These are phyloP conservation scores for Cantharis nigra DNA, from an alignment of 2,888 invertebrate genomes.

Conservation along the genomic window DNA sequence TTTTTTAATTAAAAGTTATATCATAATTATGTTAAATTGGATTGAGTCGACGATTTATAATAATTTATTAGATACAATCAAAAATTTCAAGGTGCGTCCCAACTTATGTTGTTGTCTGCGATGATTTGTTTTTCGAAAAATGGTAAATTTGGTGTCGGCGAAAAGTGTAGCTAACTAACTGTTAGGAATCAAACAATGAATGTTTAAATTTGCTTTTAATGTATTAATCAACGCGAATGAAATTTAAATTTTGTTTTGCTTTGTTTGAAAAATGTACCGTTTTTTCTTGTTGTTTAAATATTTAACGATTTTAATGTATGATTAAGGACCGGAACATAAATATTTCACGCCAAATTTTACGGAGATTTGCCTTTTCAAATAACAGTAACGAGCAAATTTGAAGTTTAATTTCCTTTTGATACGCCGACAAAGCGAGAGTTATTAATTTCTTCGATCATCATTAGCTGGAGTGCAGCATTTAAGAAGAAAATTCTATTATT, in stretches of 20 bases:
- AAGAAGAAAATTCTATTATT: constrained; percentile 18
- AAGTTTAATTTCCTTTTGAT: background rate
- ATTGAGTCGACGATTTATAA: background rate
- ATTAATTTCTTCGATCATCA: background rate
- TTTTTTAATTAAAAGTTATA: background rate
- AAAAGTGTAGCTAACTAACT: background rate
- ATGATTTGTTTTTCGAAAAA: background rate
- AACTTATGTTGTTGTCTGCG: background rate
- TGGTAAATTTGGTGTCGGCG: background rate
- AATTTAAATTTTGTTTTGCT: constrained; percentile 4
- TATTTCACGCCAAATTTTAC: constrained; percentile 22
- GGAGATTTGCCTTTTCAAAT: constrained; percentile 16
- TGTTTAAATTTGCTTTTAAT: background rate
- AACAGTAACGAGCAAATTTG: constrained; percentile 4
- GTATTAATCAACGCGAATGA: background rate
- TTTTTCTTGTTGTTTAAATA: constrained; percentile 20
- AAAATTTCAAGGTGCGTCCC: background rate
- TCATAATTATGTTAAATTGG: background rate
- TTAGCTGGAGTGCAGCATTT: background rate
- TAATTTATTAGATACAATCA: background rate
- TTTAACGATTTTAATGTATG: constrained; percentile 20
- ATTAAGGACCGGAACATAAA: constrained; percentile 23
- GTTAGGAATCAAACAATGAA: background rate
- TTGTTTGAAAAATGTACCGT: constrained; percentile 17
- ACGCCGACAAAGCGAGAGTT: background rate